These are phyloP conservation scores for Archips xylosteana DNA, from an alignment of 2,888 invertebrate genomes.

Conservation along the genomic window DNA sequence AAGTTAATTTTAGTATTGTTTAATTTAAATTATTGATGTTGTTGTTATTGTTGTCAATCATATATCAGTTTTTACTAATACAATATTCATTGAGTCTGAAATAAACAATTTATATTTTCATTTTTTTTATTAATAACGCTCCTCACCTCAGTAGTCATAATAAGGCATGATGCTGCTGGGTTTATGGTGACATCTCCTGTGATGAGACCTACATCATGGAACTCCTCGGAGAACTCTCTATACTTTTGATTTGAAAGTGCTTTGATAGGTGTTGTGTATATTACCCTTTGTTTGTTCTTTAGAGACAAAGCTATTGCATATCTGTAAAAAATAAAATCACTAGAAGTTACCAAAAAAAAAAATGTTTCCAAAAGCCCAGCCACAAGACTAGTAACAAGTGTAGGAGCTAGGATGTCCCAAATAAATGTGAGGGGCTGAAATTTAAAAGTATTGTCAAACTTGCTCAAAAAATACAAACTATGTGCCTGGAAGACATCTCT, in stretches of 20 bases:
- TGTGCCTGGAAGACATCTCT: too few species aligned
- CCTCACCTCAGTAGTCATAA: slow-evolving; percentile 99
- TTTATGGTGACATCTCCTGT: slow-evolving; percentile 99
- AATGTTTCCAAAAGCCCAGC: too few species aligned
- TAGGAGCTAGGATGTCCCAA: too few species aligned
- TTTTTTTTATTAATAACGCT: slow-evolving; percentile 56
- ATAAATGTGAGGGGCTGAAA: background rate
- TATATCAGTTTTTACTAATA: too few species aligned
- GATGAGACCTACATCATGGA: slow-evolving; percentile 98
- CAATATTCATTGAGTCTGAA: too few species aligned
- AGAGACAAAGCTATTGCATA: slow-evolving; percentile 98
- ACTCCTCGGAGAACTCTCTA: slow-evolving; percentile 98
- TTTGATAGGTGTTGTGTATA: slow-evolving; percentile 99
- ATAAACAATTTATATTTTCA: too few species aligned
- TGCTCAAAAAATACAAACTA: background rate
- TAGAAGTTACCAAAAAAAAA: background rate
- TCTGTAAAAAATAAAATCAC: slow-evolving; percentile 67
- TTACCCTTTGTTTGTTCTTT: slow-evolving; percentile 97
- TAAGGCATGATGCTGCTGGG: slow-evolving; percentile 98
- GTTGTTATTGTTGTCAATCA: too few species aligned
- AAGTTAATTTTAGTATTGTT: too few species aligned
- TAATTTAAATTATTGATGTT: too few species aligned
- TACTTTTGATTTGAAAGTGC: slow-evolving; percentile 99
- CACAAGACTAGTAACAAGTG: too few species aligned
- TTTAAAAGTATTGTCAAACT: background rate